Conservation (phyloP, 2,888 invertebrate genomes). For the Drosophila mimetica region DNA sequence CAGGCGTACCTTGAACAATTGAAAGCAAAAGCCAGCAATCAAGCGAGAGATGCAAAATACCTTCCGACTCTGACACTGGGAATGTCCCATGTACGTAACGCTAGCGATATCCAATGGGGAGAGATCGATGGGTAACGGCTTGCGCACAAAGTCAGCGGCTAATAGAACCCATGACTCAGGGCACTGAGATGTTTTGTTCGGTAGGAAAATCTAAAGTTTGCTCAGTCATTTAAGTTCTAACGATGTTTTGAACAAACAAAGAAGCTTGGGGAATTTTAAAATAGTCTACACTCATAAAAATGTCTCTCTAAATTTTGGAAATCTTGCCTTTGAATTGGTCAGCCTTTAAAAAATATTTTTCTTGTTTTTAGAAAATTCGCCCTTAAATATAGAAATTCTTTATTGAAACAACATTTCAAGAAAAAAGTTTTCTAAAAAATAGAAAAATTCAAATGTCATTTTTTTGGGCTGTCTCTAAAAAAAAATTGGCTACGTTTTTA, state of each 20-base stretch:
- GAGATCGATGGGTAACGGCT: conserved; percentile 27
- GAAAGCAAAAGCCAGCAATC: conserved; percentile 8
- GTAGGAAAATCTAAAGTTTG: background rate
- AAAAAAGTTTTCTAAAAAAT: too few relatives aligned
- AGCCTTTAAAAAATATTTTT: too few relatives aligned
- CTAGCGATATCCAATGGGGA: conserved; percentile 19
- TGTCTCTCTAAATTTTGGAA: too few relatives aligned
- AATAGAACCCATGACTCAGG: conserved; percentile 30
- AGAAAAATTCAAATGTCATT: too few relatives aligned
- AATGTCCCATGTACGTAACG: conserved; percentile 38
- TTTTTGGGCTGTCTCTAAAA: too few relatives aligned
- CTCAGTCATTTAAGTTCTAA: background rate
- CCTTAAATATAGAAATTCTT: too few relatives aligned
- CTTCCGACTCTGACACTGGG: conserved; percentile 23
- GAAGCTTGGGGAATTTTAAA: background rate
- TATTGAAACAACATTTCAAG: too few relatives aligned
- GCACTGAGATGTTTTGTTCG: conserved; percentile 1
- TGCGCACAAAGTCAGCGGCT: conserved; percentile 21
- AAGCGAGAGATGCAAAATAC: conserved; percentile 33
- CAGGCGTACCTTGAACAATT: conserved; percentile 15
- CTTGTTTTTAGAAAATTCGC: too few relatives aligned
- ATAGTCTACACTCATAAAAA: too few relatives aligned
- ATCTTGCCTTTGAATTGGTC: too few relatives aligned
- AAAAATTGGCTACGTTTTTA: too few relatives aligned
- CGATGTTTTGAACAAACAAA: background rate